Base-by-base conservation (phyloP, 1,140 invertebrate species). In the Periplaneta americana region DNA sequence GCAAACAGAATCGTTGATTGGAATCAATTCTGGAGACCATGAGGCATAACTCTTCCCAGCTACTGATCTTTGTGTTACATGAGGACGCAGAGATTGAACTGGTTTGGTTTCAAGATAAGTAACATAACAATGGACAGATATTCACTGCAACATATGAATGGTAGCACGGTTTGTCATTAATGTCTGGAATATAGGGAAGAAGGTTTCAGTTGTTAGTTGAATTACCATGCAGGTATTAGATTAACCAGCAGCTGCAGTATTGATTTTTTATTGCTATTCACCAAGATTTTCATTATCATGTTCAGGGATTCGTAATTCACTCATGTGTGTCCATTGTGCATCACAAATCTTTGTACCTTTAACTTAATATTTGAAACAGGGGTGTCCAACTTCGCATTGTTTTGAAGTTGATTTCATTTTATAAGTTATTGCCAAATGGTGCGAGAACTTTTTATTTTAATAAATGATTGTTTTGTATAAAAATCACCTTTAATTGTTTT, bases 1-100 rank as follows among this genome's bases (percentile, higher is more conserved):
- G 83, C 89, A 89, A 84, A 88, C 87, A 78, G 88, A 89, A 81
- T 89, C 87, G 84, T 82, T 90, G 66, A 90, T 90, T 80, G 84
- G 84, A 32, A 84, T 84, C 31, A 83, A 84, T 75, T 84, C 83
- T 28, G 80, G 83, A 57, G 84, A 84, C 66, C 83, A 83, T 66
- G 83, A 83, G 57, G 83, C 83, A 48, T 83, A 80, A 83, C 15
- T 36, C 9, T 18, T 74, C 8, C 31, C 17, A 11, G 31, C 28
- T 81, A n/a, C 5, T 76, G 18, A 79, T 74, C 17, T 15, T 75
- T 76, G 15, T 28, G 11, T 66, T 66, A 28, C 13, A 11, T n/a
- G 6, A 28, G 0, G 48, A 66, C 22, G 22, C 48, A 28, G 48
- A 66, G 8, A 6, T 28, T 28, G 22, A 66, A 28, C 48, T n/a